Percentiles rank a stretch among this genome's conserved stretches.
Conservation (phyloP, 2,113 vertebrate genomes). For the Nestor notabilis region DNA sequence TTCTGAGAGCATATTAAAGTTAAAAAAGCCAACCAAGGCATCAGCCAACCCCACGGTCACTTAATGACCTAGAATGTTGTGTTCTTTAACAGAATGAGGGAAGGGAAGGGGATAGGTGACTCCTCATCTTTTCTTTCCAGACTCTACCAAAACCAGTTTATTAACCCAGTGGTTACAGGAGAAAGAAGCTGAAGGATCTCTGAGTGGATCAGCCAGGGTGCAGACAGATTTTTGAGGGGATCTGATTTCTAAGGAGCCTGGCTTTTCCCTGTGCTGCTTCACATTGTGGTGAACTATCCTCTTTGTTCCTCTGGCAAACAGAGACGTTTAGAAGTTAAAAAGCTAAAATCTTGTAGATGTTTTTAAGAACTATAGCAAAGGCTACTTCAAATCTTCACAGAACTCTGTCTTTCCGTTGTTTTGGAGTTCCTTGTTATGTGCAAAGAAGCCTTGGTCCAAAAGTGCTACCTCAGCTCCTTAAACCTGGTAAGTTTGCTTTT, state of each 20-base stretch:
- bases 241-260: slow-evolving; percentile 9
- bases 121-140: not conserved
- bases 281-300: not conserved
- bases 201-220: not conserved
- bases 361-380: not conserved
- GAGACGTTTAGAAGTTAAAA: slow-evolving; percentile 4
- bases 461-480: not conserved
- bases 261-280: not conserved
- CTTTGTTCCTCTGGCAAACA: slow-evolving; percentile 37
- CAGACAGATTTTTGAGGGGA: not conserved
- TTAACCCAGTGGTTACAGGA: not conserved
- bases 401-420: not conserved
- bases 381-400: not conserved
- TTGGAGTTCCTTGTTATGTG: not conserved
- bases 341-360: not conserved
- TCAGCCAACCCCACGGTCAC: not conserved
- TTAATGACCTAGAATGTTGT: not conserved
- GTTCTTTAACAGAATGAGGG: not conserved
- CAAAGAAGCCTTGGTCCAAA: not conserved
- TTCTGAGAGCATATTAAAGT: not conserved
- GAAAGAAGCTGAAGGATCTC: not conserved
- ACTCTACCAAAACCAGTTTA: not conserved
- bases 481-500: not conserved
- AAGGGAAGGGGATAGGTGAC: not conserved
- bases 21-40: not conserved